Conservation (phyloP, 2,797 vertebrate genomes). For the Malurus splendens region DNA sequence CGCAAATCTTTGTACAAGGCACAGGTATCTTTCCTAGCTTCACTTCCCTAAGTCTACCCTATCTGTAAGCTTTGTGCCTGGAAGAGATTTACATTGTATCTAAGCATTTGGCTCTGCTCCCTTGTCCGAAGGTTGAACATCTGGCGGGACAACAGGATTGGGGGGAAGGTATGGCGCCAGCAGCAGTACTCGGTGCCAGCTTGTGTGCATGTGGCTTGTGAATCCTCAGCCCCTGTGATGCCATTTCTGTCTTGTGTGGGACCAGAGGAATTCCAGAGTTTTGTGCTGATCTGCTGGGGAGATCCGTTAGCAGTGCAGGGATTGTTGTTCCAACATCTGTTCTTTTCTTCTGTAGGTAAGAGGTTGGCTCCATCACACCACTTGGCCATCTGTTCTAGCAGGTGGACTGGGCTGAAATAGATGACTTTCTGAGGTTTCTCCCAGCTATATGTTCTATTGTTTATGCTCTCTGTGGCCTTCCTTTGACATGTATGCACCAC, state of each 20-base stretch:
- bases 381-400: not conserved
- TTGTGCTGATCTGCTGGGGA: not conserved
- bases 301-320: not conserved
- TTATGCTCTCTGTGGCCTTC: not conserved
- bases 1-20: not conserved
- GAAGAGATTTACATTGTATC: not conserved
- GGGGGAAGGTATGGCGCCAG: not conserved
- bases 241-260: rapidly evolving
- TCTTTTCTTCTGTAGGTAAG: not conserved
- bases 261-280: not conserved
- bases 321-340: not conserved
- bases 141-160: not conserved
- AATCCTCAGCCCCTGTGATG: not conserved
- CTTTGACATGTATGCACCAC: not conserved
- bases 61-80: not conserved
- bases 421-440: not conserved
- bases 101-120: not conserved
- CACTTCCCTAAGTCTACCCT: rapidly evolving
- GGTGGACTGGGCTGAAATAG: not conserved
- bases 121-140: not conserved
- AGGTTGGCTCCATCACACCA: not conserved
- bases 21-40: not conserved
- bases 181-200: not conserved
- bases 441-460: rapidly evolving
- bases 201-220: rapidly evolving